Evolutionary conservation across 2,113 vertebrate species (phyloP), one percentile per base, ranked within the genome.

Genomic region (Dicrurus megarhynchus): DNA sequence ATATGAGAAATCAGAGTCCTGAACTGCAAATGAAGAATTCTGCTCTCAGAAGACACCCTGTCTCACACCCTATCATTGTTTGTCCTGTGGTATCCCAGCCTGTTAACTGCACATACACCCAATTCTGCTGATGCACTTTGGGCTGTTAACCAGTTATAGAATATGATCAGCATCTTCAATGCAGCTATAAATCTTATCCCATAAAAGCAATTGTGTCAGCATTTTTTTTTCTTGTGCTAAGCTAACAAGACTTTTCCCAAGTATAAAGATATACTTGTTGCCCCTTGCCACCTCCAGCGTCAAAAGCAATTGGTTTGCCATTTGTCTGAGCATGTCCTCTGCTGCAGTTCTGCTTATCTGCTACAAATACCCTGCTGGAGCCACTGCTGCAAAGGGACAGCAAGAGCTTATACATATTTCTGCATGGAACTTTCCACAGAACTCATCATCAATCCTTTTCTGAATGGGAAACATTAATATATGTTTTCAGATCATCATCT

Each of bases 171-270:
- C 84, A 95, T 95, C 95, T 92, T 93, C 89, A 93, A 75, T 49
- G 56, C 64, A 80, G 70, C 90, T 81, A 97, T 90, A 95, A 95
- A 97, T 96, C 91, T 95, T 92, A 91, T n/a, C 46, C 49, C 68
- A n/a, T 55, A 71, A 84, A 93, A 90, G 47, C 63, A 90, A 67
- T 49, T 63, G 79, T 75, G 47, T 97, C 96, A 97, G 97, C 84
- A 97, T 74, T 47, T n/a, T 57, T 55, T 80, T 81, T 56, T 10
- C 92, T 70, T 70, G 24, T 5, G 5, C 78, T 92, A 93, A 94
- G 47, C 59, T 97, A 96, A 85, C 52, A 93, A 83, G 61, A 75
- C 68, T 75, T 86, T 95, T 90, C 59, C 64, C 49, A 86, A 92
- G 41, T 59, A 84, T 78, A 77, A 87, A 85, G 81, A 87, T 65